Base-by-base conservation (phyloP, 2,888 invertebrate genomes). In the Scotopteryx bipunctaria region DNA sequence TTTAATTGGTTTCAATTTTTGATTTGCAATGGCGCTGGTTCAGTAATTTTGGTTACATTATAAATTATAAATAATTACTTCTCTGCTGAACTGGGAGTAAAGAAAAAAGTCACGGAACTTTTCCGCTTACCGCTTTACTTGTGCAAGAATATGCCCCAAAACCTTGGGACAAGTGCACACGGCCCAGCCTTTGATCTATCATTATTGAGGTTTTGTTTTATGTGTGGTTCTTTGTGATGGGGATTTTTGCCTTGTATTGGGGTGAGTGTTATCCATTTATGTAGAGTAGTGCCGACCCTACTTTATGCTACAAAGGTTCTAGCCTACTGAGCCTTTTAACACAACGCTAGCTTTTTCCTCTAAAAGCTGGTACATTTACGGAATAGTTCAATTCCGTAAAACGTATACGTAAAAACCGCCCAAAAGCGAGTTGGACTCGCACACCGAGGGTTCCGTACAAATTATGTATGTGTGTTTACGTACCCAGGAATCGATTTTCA, bases 161-260 rank as follows among this genome's bases (percentile, higher is more conserved):
- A 14, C 44, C 44, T 44, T 41, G 54, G 54, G 47, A 58, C 56
- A 59, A 57, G 57, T 62, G 55, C 55, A 55, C 50, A 55, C 59
- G 52, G 51, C 54, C 46, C 41, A 38, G 52, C 50, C 57, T 59
- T 55, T 61, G 59, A 61, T 57, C 59, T 61, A 46, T 55, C 55
- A 55, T 59, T 59, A 61, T 48, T 29, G 55, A 46, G 51, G 43
- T 50, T 55, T 46, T 40, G 50, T 52, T 61, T 59, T 57, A 53
- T 61, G 43, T 27, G 48, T 38, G 32, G 42, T 47, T 51, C 56
- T 58, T 61, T 58, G 44, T 40, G 38, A 25, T 23, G 32, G 21
- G 48, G 44, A 48, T 41, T 54, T 43, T 3, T 31, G 47, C 40
- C 43, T 49, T 44, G 43, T 54, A 37, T 23, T 2, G 29, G 47